Conservation (phyloP, 2,888 invertebrate genomes). For the Ctena decussata region DNA sequence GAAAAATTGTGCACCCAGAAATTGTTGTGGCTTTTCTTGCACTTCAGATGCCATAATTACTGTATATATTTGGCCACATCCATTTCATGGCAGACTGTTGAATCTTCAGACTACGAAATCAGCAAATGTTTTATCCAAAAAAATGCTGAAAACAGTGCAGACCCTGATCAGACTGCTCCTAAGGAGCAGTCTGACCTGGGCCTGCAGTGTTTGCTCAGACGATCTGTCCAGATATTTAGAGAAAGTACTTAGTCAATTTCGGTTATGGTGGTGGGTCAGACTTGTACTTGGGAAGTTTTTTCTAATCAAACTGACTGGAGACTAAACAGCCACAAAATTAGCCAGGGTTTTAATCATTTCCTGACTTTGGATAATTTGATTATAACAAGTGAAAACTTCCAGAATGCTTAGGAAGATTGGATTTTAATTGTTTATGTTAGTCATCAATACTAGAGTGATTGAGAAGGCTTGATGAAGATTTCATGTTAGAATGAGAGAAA, state of each 20-base stretch:
- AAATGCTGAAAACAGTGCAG: background rate
- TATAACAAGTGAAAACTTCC: background rate
- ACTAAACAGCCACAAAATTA: background rate
- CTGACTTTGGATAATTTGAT: background rate
- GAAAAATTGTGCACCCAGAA: too few relatives aligned
- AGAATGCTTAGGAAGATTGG: background rate
- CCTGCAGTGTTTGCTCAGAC: background rate
- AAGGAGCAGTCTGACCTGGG: background rate
- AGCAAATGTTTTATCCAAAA: too few relatives aligned
- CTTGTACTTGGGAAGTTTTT: background rate
- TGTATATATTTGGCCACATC: too few relatives aligned
- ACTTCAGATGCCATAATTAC: too few relatives aligned
- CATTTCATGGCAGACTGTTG: too few relatives aligned
- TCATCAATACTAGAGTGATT: too few relatives aligned
- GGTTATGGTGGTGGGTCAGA: background rate
- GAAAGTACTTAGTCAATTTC: too few relatives aligned
- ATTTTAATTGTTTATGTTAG: background rate
- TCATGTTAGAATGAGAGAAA: too few relatives aligned
- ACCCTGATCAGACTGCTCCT: background rate
- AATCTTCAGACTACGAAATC: too few relatives aligned
- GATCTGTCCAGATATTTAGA: too few relatives aligned
- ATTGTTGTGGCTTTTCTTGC: too few relatives aligned
- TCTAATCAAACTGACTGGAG: background rate
- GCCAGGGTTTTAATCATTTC: background rate
- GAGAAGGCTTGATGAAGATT: too few relatives aligned